A percentile compares a stretch with the other conserved stretches of the same genome.
Conservation (phyloP, 2,797 vertebrate species). For the Notamacropus eugenii region DNA sequence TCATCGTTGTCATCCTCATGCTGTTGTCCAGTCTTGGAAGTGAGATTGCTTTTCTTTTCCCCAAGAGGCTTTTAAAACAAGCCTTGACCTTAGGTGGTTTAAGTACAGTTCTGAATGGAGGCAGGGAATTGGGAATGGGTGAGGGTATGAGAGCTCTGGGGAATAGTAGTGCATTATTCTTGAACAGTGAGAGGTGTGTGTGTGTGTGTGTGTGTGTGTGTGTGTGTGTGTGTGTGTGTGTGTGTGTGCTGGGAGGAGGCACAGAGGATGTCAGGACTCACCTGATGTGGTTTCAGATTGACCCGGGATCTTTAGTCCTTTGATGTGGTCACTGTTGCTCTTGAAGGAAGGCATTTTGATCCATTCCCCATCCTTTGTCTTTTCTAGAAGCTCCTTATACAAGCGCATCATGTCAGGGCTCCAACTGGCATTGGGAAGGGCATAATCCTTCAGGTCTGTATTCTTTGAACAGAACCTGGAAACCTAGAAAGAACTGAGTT, state of each 20-base stretch:
- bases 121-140: neutral
- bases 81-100: neutral
- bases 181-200: neutral
- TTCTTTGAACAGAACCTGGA: constrained; percentile 57
- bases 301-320: constrained; percentile 28
- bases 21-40: neutral
- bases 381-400: constrained; percentile 85
- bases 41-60: neutral
- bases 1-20: neutral
- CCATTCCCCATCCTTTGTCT: constrained; percentile 82
- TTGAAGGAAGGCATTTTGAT: constrained; percentile 89
- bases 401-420: constrained; percentile 85
- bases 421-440: constrained; percentile 91
- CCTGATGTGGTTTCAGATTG: constrained; percentile 26
- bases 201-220: no score
- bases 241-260: neutral
- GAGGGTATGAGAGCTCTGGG: neutral
- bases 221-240: fast-evolving
- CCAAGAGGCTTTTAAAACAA: neutral
- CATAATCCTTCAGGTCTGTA: constrained; percentile 84
- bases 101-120: neutral
- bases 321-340: constrained; percentile 75
- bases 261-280: constrained; percentile 13
- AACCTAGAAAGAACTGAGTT: constrained; percentile 55
- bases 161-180: neutral